Evolutionary conservation across 2,113 vertebrate genomes (phyloP).

Genomic region (Nothocercus nigrocapillus): DNA sequence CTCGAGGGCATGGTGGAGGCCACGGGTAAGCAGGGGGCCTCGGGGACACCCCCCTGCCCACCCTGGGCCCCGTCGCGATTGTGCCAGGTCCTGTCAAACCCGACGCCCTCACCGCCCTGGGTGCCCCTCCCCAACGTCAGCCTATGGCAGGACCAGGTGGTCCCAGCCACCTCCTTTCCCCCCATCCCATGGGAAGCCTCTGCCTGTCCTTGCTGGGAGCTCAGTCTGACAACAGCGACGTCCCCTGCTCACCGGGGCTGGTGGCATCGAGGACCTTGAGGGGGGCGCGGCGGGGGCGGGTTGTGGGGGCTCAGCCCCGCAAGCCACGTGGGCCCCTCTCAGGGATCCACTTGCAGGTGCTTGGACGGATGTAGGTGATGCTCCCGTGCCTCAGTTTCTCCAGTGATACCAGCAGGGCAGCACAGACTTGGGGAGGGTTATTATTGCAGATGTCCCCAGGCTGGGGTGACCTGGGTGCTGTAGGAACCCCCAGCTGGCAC

Average conservation of each 20-base stretch:
- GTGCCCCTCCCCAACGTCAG: not conserved
- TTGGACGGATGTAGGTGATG: too few species aligned
- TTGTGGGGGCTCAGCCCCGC: not conserved
- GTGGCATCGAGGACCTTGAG: too few species aligned
- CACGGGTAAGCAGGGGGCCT: conserved; percentile 75
- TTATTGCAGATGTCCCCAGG: too few species aligned
- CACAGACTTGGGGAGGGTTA: too few species aligned
- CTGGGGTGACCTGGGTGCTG: too few species aligned
- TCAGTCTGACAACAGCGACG: not conserved
- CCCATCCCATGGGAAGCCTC: too few species aligned
- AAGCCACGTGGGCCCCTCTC: not conserved
- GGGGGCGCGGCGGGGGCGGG: too few species aligned
- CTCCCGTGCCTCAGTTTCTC: too few species aligned
- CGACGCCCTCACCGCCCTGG: not conserved
- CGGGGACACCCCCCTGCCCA: not conserved
- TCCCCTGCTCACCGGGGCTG: not conserved
- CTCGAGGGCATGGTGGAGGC: conserved; percentile 91
- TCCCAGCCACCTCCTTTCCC: too few species aligned
- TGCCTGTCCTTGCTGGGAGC: not conserved
- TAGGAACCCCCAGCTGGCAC: not conserved
- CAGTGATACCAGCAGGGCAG: too few species aligned
- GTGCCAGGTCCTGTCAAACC: not conserved
- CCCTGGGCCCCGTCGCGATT: too few species aligned
- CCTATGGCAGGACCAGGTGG: not conserved
- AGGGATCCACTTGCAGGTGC: too few species aligned